Evolutionary conservation across 2,797 vertebrate species (phyloP).

Genomic region (Parauchenoglanis punctatus): DNA sequence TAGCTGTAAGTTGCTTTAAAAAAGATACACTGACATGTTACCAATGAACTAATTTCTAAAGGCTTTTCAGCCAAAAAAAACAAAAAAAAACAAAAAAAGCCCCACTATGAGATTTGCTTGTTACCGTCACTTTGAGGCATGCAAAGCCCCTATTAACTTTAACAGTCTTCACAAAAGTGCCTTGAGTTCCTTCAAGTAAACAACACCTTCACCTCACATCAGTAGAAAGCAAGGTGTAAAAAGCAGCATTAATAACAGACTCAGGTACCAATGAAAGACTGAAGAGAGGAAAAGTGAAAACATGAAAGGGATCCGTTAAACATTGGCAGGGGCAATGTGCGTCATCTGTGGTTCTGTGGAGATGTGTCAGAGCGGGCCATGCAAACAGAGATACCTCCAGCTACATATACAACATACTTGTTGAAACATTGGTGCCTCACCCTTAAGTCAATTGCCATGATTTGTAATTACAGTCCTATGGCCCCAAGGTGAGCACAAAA

Average conservation of each 20-base stretch:
- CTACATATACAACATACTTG: slow-evolving; percentile 18
- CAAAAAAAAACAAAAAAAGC: no score
- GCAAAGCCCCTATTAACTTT: slow-evolving; percentile 64
- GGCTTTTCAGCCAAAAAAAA: slow-evolving; percentile 55
- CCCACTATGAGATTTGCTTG: slow-evolving; percentile 65
- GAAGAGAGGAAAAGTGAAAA: slow-evolving; percentile 62
- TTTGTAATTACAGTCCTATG: background rate
- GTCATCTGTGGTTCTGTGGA: slow-evolving; percentile 72
- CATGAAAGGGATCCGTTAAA: slow-evolving; percentile 74
- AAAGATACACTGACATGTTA: slow-evolving; percentile 57
- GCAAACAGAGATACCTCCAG: slow-evolving; percentile 43
- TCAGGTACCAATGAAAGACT: slow-evolving; percentile 68
- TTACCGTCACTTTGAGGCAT: slow-evolving; percentile 60
- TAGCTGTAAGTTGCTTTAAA: slow-evolving; percentile 54
- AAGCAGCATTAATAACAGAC: slow-evolving; percentile 62
- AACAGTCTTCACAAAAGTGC: slow-evolving; percentile 54
- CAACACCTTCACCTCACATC: slow-evolving; percentile 60
- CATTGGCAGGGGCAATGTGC: slow-evolving; percentile 70
- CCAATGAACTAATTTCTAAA: slow-evolving; percentile 61
- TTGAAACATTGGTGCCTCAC: background rate
- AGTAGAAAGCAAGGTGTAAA: slow-evolving; percentile 59
- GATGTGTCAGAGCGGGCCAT: slow-evolving; percentile 70
- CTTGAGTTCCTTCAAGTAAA: slow-evolving; percentile 62
- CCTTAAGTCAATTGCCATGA: background rate
- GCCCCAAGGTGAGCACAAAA: background rate